Evolutionary conservation across 2,113 vertebrate genomes (phyloP).

Genomic region (Conger conger): DNA sequence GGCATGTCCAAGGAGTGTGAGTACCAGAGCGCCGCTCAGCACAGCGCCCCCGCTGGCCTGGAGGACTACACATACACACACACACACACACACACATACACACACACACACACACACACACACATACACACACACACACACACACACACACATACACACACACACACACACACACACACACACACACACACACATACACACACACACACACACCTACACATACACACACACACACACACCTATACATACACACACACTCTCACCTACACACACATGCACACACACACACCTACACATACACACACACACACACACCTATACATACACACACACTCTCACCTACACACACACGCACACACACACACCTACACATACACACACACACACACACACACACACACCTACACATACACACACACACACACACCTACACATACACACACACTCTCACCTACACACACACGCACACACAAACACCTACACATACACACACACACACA

Average conservation of each 20-base stretch:
- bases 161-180: conserved; percentile 19
- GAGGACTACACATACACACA: background rate
- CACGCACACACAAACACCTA: conserved; percentile 27
- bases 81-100: background rate
- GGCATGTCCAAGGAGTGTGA: conserved; percentile 99
- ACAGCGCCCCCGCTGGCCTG: background rate
- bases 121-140: conserved; percentile 15
- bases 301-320: conserved; percentile 13
- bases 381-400: background rate
- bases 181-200: conserved; percentile 16
- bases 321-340: conserved; percentile 22
- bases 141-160: conserved; percentile 29
- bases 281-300: conserved; percentile 32
- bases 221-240: background rate
- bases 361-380: background rate
- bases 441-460: background rate
- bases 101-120: conserved; percentile 24
- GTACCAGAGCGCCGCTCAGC: conserved; percentile 55
- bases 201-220: background rate
- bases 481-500: conserved; percentile 8
- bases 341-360: conserved; percentile 24
- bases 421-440: background rate
- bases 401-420: background rate
- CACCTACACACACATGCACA: background rate
- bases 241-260: background rate